These are phyloP conservation scores for Paraescarpia echinospica DNA, from an alignment of 1,140 invertebrate species.

Conservation along the genomic window DNA sequence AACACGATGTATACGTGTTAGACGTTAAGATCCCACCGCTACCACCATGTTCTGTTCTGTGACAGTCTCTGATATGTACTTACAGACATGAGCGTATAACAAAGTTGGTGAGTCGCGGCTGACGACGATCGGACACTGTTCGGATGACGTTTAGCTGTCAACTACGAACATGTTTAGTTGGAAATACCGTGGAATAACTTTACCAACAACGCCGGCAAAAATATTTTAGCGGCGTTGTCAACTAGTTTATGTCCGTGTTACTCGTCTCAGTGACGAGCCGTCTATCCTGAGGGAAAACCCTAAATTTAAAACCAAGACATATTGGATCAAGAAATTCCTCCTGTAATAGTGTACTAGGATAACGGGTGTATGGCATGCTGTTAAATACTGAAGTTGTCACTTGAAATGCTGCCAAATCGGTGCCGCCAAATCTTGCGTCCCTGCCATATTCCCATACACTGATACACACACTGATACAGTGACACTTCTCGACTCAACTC, in stretches of 20 bases:
- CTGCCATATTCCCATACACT: background rate
- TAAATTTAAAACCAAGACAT: background rate
- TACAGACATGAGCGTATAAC: too few relatives aligned
- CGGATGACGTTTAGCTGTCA: background rate
- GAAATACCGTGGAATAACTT: background rate
- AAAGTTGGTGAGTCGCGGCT: constrained; percentile 28
- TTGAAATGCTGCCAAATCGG: background rate
- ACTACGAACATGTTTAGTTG: background rate
- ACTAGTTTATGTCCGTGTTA: too few relatives aligned
- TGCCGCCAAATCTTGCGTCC: background rate
- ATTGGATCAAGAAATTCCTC: background rate
- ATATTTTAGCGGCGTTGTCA: background rate
- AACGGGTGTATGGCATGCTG: background rate
- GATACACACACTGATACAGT: too few relatives aligned
- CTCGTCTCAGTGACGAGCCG: background rate
- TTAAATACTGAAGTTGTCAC: background rate
- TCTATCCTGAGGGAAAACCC: background rate
- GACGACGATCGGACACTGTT: background rate
- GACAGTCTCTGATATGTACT: too few relatives aligned
- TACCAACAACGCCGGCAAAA: background rate
- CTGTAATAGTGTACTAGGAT: background rate
- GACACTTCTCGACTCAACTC: too few relatives aligned
- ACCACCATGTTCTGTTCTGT: too few relatives aligned
- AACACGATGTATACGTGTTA: too few relatives aligned
- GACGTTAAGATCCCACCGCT: too few relatives aligned